phyloP scores from a whole-genome alignment of 1,140 invertebrate genomes.

The Rhagoletis zephyria region DNA sequence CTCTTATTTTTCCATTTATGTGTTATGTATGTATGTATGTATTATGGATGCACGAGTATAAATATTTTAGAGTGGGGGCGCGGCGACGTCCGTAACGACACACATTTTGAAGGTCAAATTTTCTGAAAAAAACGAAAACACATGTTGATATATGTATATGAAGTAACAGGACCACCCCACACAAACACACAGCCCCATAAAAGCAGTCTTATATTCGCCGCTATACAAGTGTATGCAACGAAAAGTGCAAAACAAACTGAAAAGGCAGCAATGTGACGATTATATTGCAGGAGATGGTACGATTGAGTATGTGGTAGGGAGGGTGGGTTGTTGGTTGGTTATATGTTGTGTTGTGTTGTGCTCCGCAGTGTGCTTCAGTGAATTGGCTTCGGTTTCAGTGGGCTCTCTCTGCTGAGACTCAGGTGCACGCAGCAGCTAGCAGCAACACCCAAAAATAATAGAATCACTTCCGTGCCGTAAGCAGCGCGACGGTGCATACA shows the following conservation, averaged over 20 bases:
- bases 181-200: not conserved
- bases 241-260: not conserved
- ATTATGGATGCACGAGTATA: not conserved
- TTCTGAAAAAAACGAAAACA: conserved; percentile 11
- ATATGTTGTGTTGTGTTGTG: not conserved
- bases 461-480: conserved; percentile 15
- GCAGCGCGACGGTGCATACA: not conserved
- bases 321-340: not conserved
- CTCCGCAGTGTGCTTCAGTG: not conserved
- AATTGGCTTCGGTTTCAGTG: not conserved
- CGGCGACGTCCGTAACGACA: conserved; percentile 24
- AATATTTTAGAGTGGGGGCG: conserved; percentile 2
- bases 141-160: not conserved
- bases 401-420: not conserved
- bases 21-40: too few species aligned
- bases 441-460: conserved; percentile 8
- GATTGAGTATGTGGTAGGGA: too few species aligned
- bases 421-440: not conserved
- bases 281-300: not conserved
- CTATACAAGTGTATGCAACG: not conserved
- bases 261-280: conserved; percentile 21
- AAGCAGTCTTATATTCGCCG: too few species aligned
- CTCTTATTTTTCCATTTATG: not conserved
- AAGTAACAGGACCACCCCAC: not conserved
- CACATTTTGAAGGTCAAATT: conserved; percentile 45